Percentiles rank a stretch among this genome's conserved stretches.
Evolutionary conservation across 1,140 invertebrate species (phyloP).

Genomic region (Ostrea edulis): DNA sequence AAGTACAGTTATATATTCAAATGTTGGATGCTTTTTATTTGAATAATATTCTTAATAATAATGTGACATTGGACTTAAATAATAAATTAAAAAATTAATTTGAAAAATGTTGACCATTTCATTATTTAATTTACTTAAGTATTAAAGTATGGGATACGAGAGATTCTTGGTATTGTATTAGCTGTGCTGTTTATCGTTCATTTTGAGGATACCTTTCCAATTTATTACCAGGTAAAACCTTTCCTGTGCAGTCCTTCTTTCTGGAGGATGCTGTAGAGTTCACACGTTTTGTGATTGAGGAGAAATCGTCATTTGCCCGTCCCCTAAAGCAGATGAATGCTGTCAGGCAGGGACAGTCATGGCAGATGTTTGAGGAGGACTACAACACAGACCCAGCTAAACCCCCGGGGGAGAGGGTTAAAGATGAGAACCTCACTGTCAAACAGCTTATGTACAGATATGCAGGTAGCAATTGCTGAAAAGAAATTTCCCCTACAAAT

Average conservation of each 20-base stretch:
- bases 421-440: conserved; percentile 72
- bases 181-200: too few species aligned
- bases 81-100: too few species aligned
- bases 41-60: too few species aligned
- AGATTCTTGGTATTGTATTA: too few species aligned
- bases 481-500: neutral
- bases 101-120: too few species aligned
- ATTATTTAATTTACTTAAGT: too few species aligned
- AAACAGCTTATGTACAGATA: conserved; percentile 73
- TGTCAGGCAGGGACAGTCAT: conserved; percentile 47
- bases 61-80: too few species aligned
- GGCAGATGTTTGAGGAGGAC: conserved; percentile 54
- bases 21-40: too few species aligned
- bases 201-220: too few species aligned
- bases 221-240: conserved; percentile 79
- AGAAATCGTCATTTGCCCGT: conserved; percentile 72
- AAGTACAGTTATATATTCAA: too few species aligned
- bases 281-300: conserved; percentile 73
- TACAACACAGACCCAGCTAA: conserved; percentile 54
- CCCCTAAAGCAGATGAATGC: conserved; percentile 67
- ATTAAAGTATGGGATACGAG: too few species aligned
- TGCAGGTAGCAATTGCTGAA: conserved; percentile 57
- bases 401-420: conserved; percentile 67
- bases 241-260: conserved; percentile 83
- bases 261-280: conserved; percentile 78